Evolutionary conservation across 2,888 invertebrate species (phyloP), one percentile per base, ranked within the genome.

Genomic region (Andrena trimmerana): DNA sequence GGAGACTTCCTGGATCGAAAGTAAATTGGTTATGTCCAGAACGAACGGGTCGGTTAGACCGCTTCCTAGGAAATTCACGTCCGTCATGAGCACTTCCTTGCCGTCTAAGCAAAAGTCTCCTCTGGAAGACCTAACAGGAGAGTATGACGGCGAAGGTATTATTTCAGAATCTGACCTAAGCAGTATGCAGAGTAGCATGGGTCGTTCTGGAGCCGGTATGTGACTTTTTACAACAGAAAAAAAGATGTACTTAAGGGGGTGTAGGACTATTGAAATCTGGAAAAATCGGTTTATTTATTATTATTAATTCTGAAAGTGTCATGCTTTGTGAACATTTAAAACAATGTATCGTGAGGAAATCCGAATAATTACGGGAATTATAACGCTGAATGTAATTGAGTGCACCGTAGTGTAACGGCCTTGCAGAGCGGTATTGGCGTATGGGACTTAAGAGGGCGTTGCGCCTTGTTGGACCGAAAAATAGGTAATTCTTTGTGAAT

Each of bases 1-100:
- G 13, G 96, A 97, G 90, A 96, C 96, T 70, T 96, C 96, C 60
- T 96, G 96, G 96, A 95, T 95, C 59, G 95, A 96, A 87, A 96
- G 95, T 87, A 95, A 96, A 90, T 92, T 96, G 79, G 93, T 95
- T 16, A 96, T 96, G 94, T 95, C 96, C 2, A 95, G 96, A 66
- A 96, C 96, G 0, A 96, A 95, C 24, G 96, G 95, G 88, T 94
- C 92, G 84, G 93, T 91, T 2, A 89, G 92, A 60, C 89, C 90
- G 2, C 60, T 91, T 0, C 84, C 91, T 0, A 89, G 92, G 3
- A 93, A 93, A 77, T 91, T 93, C 8, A 78, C 90, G 7, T 87
- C 90, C 1, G 82, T 91, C 6, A 93, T 93, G 93, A 93, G 93
- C 66, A 93, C 92, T 1, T 93, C 93, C 4, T 81, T 93, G 16